phyloP scores from a whole-genome alignment of 2,113 vertebrate species.

The Petromus typicus region DNA sequence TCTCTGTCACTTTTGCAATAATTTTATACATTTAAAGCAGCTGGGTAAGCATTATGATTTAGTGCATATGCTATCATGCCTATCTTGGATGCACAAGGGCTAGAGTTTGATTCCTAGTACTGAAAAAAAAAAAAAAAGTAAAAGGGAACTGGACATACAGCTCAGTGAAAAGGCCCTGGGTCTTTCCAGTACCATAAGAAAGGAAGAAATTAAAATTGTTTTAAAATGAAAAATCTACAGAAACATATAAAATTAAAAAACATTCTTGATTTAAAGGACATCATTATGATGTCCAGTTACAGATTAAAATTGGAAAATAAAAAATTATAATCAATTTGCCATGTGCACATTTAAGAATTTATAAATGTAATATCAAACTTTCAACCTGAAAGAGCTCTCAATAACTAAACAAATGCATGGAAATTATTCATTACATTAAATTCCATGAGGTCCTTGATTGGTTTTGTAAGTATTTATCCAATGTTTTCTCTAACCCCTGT shows the following conservation, averaged over 20 bases:
- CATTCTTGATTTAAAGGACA: conserved; percentile 18
- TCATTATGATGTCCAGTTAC: background rate
- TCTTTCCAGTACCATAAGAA: background rate
- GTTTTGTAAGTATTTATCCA: background rate
- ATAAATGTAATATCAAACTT: background rate
- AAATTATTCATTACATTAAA: background rate
- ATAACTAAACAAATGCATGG: background rate
- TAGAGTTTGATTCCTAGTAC: no score
- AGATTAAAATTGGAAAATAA: background rate
- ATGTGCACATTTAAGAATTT: background rate
- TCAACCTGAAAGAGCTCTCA: background rate
- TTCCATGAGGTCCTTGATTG: background rate
- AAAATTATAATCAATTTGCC: background rate
- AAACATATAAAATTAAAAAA: background rate
- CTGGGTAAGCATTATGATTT: background rate
- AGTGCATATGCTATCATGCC: no score
- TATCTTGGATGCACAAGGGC: no score
- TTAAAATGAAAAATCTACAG: conserved; percentile 1
- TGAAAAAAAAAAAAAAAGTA: no score
- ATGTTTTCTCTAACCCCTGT: background rate
- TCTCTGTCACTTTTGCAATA: background rate
- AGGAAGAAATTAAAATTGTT: background rate
- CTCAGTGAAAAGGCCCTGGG: background rate
- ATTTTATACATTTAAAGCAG: background rate
- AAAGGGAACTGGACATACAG: background rate